A percentile compares a stretch with the other conserved stretches of the same genome.
Evolutionary conservation across 2,797 vertebrate species (phyloP).

Genomic region (Bradypus variegatus): DNA sequence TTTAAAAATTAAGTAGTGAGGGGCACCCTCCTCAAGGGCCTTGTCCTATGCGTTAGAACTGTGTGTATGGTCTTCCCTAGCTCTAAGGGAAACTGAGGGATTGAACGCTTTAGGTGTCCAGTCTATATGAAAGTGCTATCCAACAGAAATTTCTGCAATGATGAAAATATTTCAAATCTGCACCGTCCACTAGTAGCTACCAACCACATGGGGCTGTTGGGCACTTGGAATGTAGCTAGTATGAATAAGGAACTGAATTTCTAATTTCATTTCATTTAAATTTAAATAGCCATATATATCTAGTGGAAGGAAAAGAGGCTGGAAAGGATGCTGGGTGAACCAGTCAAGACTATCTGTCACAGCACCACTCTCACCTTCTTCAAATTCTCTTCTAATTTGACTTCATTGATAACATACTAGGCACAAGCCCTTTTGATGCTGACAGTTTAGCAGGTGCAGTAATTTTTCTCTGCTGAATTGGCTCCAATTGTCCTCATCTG

Average conservation of each 20-base stretch:
- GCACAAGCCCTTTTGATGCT: neutral
- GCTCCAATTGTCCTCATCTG: neutral
- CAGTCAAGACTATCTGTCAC: neutral
- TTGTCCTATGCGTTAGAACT: neutral
- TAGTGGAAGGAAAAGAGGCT: neutral
- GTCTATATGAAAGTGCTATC: neutral
- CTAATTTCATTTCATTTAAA: no score
- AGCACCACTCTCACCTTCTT: neutral
- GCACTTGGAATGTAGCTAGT: no score
- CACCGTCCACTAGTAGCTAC: no score
- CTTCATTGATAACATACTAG: neutral
- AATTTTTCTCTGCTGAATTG: neutral
- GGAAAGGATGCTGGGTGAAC: neutral
- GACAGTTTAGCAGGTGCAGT: neutral
- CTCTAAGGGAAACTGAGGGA: neutral
- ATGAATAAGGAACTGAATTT: no score
- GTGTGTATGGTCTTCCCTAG: neutral
- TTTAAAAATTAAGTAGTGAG: neutral
- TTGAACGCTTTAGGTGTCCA: neutral
- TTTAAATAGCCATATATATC: neutral
- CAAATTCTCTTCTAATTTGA: neutral
- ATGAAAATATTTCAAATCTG: neutral
- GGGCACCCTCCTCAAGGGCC: neutral
- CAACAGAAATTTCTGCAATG: neutral
- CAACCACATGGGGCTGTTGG: no score